Percentiles rank a stretch among this genome's conserved stretches.
Conservation (phyloP, 1,140 invertebrate species). For the Leucophenga varia region DNA sequence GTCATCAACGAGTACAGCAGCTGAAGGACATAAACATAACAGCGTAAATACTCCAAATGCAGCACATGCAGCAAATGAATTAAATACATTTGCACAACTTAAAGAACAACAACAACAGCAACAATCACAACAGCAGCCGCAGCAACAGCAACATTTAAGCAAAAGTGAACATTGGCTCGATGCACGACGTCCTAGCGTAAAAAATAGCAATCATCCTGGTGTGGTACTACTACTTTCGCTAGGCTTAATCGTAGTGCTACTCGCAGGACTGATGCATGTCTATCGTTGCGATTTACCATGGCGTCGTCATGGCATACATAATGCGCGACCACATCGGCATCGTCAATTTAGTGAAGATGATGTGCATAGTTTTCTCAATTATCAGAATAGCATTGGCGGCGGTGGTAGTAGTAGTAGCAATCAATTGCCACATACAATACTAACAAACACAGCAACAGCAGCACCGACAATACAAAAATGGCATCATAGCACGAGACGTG, state of each 20-base stretch:
- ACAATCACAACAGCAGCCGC: slow-evolving; percentile 12
- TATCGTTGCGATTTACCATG: slow-evolving; percentile 52
- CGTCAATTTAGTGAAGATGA: slow-evolving; percentile 35
- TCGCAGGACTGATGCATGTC: slow-evolving; percentile 46
- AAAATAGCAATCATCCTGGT: slow-evolving; percentile 34
- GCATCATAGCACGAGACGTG: slow-evolving; percentile 44
- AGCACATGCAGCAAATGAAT: slow-evolving; percentile 26
- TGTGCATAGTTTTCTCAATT: slow-evolving; percentile 42
- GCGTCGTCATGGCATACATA: slow-evolving; percentile 24
- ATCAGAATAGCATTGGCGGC: slow-evolving; percentile 26
- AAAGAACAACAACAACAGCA: slow-evolving; percentile 20
- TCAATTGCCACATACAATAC: not conserved
- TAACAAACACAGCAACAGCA: slow-evolving; percentile 9
- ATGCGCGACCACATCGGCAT: slow-evolving; percentile 25
- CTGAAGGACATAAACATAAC: too few relatives aligned
- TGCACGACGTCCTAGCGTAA: not conserved
- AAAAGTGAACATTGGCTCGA: slow-evolving; percentile 19
- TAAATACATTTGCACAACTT: slow-evolving; percentile 1
- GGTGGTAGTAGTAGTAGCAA: slow-evolving; percentile 10
- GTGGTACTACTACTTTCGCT: slow-evolving; percentile 42
- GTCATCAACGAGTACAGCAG: too few relatives aligned
- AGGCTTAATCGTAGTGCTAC: slow-evolving; percentile 35
- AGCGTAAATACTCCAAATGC: slow-evolving; percentile 19
- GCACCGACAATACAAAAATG: slow-evolving; percentile 27
- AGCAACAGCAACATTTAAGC: slow-evolving; percentile 3